Percentiles rank a stretch among this genome's conserved stretches.
phyloP scores from a whole-genome alignment of 2,113 vertebrate species.

The Albula goreensis region DNA sequence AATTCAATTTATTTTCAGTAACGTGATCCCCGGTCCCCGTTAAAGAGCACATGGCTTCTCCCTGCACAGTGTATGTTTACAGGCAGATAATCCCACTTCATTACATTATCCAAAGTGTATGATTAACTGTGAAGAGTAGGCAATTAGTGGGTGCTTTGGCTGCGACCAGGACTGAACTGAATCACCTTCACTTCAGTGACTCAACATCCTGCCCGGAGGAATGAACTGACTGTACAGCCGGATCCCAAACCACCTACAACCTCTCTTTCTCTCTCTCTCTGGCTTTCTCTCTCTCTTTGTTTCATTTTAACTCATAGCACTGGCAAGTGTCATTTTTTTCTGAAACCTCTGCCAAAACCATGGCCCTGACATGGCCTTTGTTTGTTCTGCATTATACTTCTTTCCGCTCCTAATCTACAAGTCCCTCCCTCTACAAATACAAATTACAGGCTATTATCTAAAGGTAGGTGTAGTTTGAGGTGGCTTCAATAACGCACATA shows the following conservation, averaged over 20 bases:
- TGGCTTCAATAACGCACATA: neutral
- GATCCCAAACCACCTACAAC: neutral
- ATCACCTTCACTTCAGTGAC: neutral
- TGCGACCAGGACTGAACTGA: slow-evolving; percentile 20
- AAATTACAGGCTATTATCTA: neutral
- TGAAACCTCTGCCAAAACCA: neutral
- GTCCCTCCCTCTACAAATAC: neutral
- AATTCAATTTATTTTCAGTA: slow-evolving; percentile 69
- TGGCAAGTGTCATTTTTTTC: neutral
- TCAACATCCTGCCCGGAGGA: neutral
- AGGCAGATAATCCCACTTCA: slow-evolving; percentile 59
- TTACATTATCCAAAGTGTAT: slow-evolving; percentile 65
- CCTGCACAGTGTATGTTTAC: slow-evolving; percentile 61
- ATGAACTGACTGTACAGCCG: neutral
- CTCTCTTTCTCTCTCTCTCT: neutral
- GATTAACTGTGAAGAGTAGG: slow-evolving; percentile 57
- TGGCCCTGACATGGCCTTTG: neutral
- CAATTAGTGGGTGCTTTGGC: slow-evolving; percentile 54
- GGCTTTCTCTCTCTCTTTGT: neutral
- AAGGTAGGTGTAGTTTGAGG: neutral
- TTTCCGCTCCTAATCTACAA: neutral
- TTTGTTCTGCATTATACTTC: neutral
- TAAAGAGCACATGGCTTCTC: slow-evolving; percentile 48
- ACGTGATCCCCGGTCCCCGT: slow-evolving; percentile 54
- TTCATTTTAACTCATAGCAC: neutral